Conservation (phyloP, 2,888 invertebrate species). For the Chaetoderma sp. region DNA sequence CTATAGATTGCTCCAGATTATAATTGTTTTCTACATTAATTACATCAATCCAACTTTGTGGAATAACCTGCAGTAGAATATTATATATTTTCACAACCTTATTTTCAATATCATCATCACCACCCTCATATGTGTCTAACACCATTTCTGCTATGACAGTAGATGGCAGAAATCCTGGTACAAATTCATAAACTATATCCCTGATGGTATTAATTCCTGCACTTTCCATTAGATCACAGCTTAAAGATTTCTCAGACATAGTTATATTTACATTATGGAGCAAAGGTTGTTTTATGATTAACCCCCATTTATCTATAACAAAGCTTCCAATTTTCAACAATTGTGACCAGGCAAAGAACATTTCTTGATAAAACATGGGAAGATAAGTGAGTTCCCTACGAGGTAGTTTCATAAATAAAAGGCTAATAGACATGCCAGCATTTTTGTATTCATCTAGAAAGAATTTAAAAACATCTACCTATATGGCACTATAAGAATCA, state of each 20-base stretch:
- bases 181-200: not conserved
- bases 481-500: not conserved
- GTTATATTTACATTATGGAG: not conserved
- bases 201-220: not conserved
- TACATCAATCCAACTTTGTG: too few species aligned
- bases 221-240: not conserved
- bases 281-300: not conserved
- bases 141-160: not conserved
- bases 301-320: not conserved
- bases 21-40: too few species aligned
- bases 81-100: too few species aligned
- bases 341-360: not conserved
- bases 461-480: not conserved
- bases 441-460: not conserved
- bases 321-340: not conserved
- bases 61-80: too few species aligned
- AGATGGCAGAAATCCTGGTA: not conserved
- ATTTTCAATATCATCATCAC: too few species aligned
- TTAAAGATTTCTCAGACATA: not conserved
- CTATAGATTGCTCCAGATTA: too few species aligned
- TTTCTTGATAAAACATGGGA: not conserved
- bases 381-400: not conserved
- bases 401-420: not conserved
- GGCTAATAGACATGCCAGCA: not conserved
- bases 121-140: too few species aligned